phyloP scores from a whole-genome alignment of 2,888 invertebrate species.

The Lepidochrysops patricia region DNA sequence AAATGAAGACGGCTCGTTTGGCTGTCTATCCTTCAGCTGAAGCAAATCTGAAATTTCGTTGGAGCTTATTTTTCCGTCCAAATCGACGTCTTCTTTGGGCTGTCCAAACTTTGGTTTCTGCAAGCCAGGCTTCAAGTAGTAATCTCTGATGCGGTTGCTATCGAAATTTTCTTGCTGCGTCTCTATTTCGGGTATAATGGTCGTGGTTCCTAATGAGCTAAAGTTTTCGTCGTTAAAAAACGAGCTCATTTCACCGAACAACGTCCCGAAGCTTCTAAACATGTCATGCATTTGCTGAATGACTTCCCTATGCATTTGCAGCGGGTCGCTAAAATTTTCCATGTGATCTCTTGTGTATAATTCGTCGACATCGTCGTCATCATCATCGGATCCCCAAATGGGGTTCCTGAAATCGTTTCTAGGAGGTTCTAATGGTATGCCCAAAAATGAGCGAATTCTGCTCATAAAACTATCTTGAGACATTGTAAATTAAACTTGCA shows the following conservation, averaged over 20 bases:
- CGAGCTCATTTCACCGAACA: slow-evolving; percentile 52
- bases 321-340: slow-evolving; percentile 31
- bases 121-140: slow-evolving; percentile 62
- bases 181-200: slow-evolving; percentile 20
- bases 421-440: slow-evolving; percentile 44
- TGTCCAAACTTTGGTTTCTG: slow-evolving; percentile 36
- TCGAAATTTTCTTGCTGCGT: slow-evolving; percentile 33
- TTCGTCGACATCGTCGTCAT: slow-evolving; percentile 57
- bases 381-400: slow-evolving; percentile 64
- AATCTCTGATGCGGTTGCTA: slow-evolving; percentile 48
- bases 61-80: slow-evolving; percentile 62
- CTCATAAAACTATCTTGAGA: slow-evolving; percentile 43
- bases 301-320: slow-evolving; percentile 47
- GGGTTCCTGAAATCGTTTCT: slow-evolving; percentile 65
- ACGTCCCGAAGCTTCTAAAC: slow-evolving; percentile 47
- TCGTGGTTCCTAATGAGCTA: slow-evolving; percentile 28
- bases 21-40: slow-evolving; percentile 41
- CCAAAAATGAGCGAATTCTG: slow-evolving; percentile 50
- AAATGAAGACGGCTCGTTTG: slow-evolving; percentile 34
- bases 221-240: slow-evolving; percentile 42
- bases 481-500: slow-evolving; percentile 19
- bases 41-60: slow-evolving; percentile 58
- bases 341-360: slow-evolving; percentile 48
- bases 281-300: slow-evolving; percentile 55
- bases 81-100: slow-evolving; percentile 45